Conservation (phyloP, 2,797 vertebrate genomes). For the Lithobates pipiens region DNA sequence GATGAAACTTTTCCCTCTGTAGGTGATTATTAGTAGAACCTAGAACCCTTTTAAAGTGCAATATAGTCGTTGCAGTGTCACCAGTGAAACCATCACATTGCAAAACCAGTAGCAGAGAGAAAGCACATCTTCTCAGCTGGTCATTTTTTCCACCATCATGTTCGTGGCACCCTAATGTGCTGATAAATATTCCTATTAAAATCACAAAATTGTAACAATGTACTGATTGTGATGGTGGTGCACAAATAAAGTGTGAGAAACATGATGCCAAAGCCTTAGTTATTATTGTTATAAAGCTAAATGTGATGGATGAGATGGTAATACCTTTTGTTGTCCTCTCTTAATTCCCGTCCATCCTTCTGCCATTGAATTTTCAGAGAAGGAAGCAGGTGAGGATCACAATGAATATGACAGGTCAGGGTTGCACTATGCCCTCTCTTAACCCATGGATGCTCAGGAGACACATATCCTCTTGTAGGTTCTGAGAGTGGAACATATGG, state of each 20-base stretch:
- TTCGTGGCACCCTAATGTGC: too few species aligned
- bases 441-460: constrained; percentile 82
- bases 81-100: too few species aligned
- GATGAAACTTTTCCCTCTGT: too few species aligned
- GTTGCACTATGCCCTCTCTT: constrained; percentile 80
- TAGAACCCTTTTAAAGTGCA: too few species aligned
- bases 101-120: too few species aligned
- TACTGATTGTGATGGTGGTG: background rate
- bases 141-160: too few species aligned
- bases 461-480: constrained; percentile 81
- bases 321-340: constrained; percentile 22
- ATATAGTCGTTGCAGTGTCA: too few species aligned
- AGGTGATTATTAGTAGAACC: too few species aligned
- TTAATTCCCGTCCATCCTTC: constrained; percentile 68
- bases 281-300: background rate
- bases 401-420: constrained; percentile 85
- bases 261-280: background rate
- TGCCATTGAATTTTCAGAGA: constrained; percentile 90
- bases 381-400: constrained; percentile 84
- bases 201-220: background rate
- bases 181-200: too few species aligned
- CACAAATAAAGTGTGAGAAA: background rate
- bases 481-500: constrained; percentile 11
- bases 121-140: too few species aligned
- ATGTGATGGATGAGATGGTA: background rate